A percentile compares a stretch with the other conserved stretches of the same genome.
phyloP scores from a whole-genome alignment of 2,797 vertebrate species.

The Parambassis ranga region DNA sequence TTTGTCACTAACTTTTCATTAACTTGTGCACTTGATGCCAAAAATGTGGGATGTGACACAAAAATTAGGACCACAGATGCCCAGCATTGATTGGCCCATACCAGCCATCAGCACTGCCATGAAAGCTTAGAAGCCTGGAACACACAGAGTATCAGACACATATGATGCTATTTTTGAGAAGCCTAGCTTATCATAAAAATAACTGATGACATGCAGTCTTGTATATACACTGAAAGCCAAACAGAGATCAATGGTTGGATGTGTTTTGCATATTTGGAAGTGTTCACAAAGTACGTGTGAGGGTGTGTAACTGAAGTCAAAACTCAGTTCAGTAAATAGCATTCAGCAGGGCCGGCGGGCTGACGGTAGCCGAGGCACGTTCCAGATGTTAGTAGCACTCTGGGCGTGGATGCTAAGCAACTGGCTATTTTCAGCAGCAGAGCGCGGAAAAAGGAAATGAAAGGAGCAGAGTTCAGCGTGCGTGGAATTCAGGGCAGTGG shows the following conservation, averaged over 20 bases:
- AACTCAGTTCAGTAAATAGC: conserved; percentile 51
- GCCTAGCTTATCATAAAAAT: neutral
- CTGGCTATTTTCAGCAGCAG: conserved; percentile 68
- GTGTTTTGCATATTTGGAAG: conserved; percentile 7
- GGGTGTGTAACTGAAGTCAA: conserved; percentile 39
- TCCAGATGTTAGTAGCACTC: conserved; percentile 61
- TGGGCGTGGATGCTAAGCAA: conserved; percentile 67
- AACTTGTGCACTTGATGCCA: too few species aligned
- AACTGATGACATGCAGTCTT: neutral
- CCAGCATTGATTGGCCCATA: too few species aligned
- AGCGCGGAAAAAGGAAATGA: conserved; percentile 66
- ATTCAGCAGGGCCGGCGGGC: conserved; percentile 23
- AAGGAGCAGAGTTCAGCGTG: conserved; percentile 62
- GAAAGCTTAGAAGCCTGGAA: too few species aligned
- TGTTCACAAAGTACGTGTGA: conserved; percentile 1
- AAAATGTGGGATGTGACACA: too few species aligned
- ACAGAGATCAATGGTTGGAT: neutral
- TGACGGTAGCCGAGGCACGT: conserved; percentile 44
- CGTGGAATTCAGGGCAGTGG: conserved; percentile 36
- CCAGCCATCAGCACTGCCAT: too few species aligned
- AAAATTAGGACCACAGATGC: too few species aligned
- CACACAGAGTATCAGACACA: neutral
- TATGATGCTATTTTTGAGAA: neutral
- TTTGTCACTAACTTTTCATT: too few species aligned
- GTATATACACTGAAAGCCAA: neutral